These are phyloP conservation scores for Drosophila prosaltans DNA, from an alignment of 1,140 invertebrate genomes.

Conservation along the genomic window DNA sequence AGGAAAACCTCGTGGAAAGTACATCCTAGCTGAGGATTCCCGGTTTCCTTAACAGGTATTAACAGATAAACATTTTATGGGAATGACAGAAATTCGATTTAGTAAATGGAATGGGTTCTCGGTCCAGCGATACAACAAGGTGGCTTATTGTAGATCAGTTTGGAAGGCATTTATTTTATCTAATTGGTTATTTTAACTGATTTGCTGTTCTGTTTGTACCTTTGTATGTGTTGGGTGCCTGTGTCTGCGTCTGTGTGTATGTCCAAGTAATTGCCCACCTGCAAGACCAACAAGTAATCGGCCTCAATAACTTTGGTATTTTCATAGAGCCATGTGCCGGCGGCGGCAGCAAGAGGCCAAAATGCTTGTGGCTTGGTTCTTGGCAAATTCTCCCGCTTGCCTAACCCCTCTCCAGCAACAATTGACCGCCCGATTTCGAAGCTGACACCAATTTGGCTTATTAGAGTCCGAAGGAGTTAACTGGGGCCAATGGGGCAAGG, in stretches of 20 bases:
- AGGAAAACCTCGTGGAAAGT: too few relatives aligned
- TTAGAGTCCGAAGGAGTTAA: slow-evolving; percentile 53
- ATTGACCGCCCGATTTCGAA: slow-evolving; percentile 7
- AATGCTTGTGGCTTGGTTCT: slow-evolving; percentile 57
- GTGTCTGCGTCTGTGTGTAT: slow-evolving; percentile 21
- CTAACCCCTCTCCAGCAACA: background rate
- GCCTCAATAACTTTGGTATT: slow-evolving; percentile 81
- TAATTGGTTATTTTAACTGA: background rate
- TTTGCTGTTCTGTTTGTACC: slow-evolving; percentile 9
- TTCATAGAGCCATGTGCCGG: slow-evolving; percentile 44
- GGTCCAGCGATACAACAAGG: too few relatives aligned
- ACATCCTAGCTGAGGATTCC: too few relatives aligned
- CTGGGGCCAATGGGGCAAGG: background rate
- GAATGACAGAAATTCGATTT: too few relatives aligned
- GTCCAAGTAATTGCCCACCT: slow-evolving; percentile 70
- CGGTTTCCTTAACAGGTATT: too few relatives aligned
- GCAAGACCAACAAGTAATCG: slow-evolving; percentile 80
- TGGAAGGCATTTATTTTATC: too few relatives aligned
- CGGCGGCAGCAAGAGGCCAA: slow-evolving; percentile 36
- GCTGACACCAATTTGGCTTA: slow-evolving; percentile 64
- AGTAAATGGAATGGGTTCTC: too few relatives aligned
- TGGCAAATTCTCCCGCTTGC: slow-evolving; percentile 24
- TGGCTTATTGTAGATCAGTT: too few relatives aligned
- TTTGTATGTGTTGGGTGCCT: slow-evolving; percentile 29
- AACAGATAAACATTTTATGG: too few relatives aligned